Percentiles rank a stretch among this genome's conserved stretches.
These are phyloP conservation scores for Bombus pyrosoma DNA, from an alignment of 1,140 invertebrate genomes.

Conservation along the genomic window DNA sequence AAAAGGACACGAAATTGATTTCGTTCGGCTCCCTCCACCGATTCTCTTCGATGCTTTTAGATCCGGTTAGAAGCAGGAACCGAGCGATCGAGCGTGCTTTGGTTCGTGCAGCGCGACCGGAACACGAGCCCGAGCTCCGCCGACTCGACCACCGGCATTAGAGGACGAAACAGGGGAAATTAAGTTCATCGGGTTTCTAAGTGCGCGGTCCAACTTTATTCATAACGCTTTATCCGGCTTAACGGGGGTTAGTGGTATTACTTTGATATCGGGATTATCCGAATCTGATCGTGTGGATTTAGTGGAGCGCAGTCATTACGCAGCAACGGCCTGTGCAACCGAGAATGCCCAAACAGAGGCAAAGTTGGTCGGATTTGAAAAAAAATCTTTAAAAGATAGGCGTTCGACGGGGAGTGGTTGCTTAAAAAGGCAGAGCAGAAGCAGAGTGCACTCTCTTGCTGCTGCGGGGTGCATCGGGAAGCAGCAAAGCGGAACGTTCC, in stretches of 20 bases:
- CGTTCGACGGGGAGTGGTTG: not conserved
- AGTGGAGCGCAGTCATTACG: not conserved
- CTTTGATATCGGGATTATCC: not conserved
- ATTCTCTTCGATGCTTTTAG: not conserved
- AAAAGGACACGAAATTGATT: constrained; percentile 26
- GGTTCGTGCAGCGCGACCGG: not conserved
- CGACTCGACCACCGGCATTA: not conserved
- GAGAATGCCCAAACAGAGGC: not conserved
- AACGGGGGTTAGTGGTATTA: not conserved
- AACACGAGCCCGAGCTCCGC: not conserved
- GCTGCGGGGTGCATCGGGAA: not conserved
- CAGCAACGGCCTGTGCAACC: not conserved
- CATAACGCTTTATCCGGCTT: not conserved
- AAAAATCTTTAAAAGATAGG: not conserved
- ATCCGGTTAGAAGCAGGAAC: not conserved
- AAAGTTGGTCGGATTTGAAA: not conserved
- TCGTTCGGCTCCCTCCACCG: not conserved
- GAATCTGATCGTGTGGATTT: not conserved
- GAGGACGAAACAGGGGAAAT: not conserved
- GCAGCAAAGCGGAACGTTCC: not conserved
- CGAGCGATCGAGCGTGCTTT: not conserved
- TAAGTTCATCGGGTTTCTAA: not conserved
- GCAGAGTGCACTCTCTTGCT: too few species aligned
- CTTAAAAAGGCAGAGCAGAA: not conserved
- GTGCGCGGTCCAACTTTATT: not conserved